Evolutionary conservation across 1,140 invertebrate genomes (phyloP).

Genomic region (Oscheius sp.): DNA sequence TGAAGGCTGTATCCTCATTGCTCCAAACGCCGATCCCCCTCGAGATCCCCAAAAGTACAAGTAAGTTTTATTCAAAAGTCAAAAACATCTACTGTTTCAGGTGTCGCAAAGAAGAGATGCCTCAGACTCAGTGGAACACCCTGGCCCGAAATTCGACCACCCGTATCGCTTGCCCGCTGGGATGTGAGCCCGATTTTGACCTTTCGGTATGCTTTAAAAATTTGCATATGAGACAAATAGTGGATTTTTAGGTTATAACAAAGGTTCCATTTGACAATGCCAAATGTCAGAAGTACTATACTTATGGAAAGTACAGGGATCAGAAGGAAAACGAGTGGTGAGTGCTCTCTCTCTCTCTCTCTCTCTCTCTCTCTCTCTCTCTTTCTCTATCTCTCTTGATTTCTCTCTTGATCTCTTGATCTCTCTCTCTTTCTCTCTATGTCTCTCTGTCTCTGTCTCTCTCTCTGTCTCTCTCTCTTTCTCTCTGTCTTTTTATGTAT

Average conservation of each 20-base stretch:
- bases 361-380: too few species aligned
- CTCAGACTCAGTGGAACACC: constrained; percentile 51
- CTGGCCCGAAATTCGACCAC: constrained; percentile 45
- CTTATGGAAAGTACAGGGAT: constrained; percentile 56
- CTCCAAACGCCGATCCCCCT: background rate
- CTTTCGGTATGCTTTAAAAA: constrained; percentile 40
- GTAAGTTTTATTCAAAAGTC: background rate
- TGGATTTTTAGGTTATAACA: constrained; percentile 42
- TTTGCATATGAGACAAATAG: background rate
- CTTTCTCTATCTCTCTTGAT: too few species aligned
- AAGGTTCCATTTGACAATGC: constrained; percentile 51
- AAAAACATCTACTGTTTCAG: background rate
- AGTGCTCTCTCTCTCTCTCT: too few species aligned
- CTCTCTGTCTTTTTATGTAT: too few species aligned
- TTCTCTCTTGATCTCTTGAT: too few species aligned
- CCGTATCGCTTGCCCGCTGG: constrained; percentile 52
- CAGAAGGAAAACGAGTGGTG: constrained; percentile 46
- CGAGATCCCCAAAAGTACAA: background rate
- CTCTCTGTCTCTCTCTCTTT: too few species aligned
- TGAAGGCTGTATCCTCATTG: background rate
- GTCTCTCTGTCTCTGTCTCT: too few species aligned
- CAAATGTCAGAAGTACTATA: constrained; percentile 55
- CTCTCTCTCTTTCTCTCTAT: too few species aligned
- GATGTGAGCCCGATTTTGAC: constrained; percentile 50
- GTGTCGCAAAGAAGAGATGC: constrained; percentile 41